Conservation (phyloP, 2,888 invertebrate genomes). For the Cacoxenus indagator region DNA sequence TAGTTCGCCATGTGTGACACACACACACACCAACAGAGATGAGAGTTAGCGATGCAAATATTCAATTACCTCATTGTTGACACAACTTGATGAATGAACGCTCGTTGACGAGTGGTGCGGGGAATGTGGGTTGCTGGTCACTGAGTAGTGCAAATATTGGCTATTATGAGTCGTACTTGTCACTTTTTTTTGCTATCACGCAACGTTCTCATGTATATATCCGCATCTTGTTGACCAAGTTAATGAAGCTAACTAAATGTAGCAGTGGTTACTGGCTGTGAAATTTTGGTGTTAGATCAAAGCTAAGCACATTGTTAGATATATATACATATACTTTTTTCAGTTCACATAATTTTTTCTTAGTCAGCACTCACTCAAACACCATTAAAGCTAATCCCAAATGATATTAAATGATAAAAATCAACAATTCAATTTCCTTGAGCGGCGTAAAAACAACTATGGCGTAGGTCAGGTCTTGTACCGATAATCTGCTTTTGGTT, state of each 20-base stretch:
- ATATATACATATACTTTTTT: too few species aligned
- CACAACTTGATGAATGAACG: slow-evolving; percentile 35
- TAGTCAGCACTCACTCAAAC: too few species aligned
- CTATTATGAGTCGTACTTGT: background rate
- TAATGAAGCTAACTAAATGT: slow-evolving; percentile 14
- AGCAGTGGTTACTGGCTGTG: too few species aligned
- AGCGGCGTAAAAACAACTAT: background rate
- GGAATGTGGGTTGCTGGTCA: background rate
- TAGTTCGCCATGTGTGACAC: background rate
- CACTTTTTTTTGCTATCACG: background rate
- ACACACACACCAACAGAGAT: background rate
- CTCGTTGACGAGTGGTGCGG: background rate
- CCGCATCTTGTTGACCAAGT: slow-evolving; percentile 4
- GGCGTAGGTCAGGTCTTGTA: background rate
- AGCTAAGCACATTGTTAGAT: too few species aligned
- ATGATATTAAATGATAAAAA: background rate
- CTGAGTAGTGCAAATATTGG: background rate
- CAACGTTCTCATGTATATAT: too few species aligned
- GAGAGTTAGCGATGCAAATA: slow-evolving; percentile 30
- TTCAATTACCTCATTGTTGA: slow-evolving; percentile 55
- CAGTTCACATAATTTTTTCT: background rate
- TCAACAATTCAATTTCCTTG: background rate
- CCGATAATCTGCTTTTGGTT: background rate
- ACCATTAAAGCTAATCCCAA: background rate
- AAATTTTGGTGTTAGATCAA: too few species aligned